phyloP scores from a whole-genome alignment of 2,797 vertebrate species.

The Trematomus bernacchii region DNA sequence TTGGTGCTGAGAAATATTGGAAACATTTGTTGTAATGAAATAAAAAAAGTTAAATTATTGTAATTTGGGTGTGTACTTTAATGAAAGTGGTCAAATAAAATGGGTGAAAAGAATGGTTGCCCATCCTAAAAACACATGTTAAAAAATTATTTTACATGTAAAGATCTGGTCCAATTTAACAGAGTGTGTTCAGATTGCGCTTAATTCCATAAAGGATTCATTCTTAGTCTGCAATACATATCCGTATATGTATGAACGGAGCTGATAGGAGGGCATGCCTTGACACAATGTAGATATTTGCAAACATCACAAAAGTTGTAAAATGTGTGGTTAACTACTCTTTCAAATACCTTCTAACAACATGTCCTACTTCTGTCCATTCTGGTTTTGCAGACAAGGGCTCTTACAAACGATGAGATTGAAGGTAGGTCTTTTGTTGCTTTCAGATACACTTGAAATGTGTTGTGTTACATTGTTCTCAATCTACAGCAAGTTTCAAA shows the following conservation, averaged over 20 bases:
- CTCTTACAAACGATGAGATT: slow-evolving; percentile 80
- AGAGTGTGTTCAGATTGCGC: neutral
- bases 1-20: neutral
- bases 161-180: neutral
- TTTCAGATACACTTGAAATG: neutral
- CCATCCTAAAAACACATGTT: neutral
- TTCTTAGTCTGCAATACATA: neutral
- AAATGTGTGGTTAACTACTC: neutral
- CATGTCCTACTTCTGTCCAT: neutral
- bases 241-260: neutral
- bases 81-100: neutral
- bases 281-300: neutral
- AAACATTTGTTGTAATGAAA: too few species aligned
- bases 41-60: neutral
- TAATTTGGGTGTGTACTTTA: neutral
- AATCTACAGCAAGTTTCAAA: neutral
- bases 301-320: neutral
- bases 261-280: neutral
- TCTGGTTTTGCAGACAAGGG: slow-evolving; percentile 73
- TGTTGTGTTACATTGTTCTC: neutral
- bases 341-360: neutral
- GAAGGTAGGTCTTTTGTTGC: slow-evolving; percentile 70
- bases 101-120: neutral
- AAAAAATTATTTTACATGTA: neutral
- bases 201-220: neutral